Evolutionary conservation across 2,113 vertebrate genomes (phyloP).

Genomic region (Paedocypris sp.): DNA sequence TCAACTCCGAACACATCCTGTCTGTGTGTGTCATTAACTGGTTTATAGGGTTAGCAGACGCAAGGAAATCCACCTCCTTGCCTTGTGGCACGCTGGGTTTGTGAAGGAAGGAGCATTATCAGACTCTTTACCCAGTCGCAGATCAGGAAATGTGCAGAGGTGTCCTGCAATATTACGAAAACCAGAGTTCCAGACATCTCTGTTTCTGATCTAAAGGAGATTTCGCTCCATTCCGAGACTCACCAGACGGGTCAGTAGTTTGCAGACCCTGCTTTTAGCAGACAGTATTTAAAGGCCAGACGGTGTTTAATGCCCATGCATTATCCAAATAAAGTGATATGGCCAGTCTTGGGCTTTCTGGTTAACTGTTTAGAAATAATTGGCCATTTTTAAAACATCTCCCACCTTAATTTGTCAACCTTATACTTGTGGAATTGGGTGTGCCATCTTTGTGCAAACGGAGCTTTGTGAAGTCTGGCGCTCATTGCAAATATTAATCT

Average conservation of each 20-base stretch:
- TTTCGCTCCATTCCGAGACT: too few relatives aligned
- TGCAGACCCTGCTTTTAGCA: too few relatives aligned
- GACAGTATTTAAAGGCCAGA: too few relatives aligned
- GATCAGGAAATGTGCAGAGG: neutral
- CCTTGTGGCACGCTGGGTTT: slow-evolving; percentile 38
- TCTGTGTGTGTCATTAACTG: slow-evolving; percentile 45
- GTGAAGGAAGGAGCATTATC: slow-evolving; percentile 25
- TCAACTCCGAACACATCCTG: slow-evolving; percentile 41
- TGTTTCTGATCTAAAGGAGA: too few relatives aligned
- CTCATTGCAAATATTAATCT: too few relatives aligned
- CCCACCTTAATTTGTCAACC: neutral
- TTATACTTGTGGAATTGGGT: neutral
- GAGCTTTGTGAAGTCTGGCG: neutral
- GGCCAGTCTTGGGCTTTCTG: neutral
- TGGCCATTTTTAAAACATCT: too few relatives aligned
- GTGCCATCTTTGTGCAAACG: neutral
- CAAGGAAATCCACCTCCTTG: slow-evolving; percentile 31
- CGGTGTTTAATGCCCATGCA: too few relatives aligned
- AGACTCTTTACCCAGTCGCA: slow-evolving; percentile 5
- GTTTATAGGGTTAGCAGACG: slow-evolving; percentile 44
- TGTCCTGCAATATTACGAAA: neutral
- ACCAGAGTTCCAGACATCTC: neutral
- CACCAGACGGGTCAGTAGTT: too few relatives aligned
- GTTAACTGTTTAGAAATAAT: slow-evolving; percentile 1
- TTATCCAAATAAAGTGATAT: neutral